Conservation (phyloP, 2,113 vertebrate species). For the Willisornis vidua region DNA sequence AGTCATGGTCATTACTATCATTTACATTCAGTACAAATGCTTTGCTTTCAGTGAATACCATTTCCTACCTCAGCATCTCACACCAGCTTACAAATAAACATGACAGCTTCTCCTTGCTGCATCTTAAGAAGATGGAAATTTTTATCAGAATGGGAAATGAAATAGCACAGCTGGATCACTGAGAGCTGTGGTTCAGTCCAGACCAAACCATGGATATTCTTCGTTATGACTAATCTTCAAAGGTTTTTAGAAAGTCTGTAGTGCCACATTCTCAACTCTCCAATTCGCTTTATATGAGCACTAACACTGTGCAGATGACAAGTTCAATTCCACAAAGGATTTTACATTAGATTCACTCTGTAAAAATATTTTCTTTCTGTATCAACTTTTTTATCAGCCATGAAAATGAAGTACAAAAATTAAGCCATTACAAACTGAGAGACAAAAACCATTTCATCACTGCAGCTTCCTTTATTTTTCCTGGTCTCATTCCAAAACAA, state of each 20-base stretch:
- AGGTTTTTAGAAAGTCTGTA: background rate
- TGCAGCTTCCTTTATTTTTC: background rate
- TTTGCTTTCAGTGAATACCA: background rate
- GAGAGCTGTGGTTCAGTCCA: background rate
- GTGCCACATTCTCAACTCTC: background rate
- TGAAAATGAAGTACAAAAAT: background rate
- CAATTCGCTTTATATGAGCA: background rate
- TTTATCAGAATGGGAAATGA: background rate
- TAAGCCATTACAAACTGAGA: background rate
- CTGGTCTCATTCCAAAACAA: background rate
- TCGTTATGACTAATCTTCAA: background rate
- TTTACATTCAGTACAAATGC: background rate
- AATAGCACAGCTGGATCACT: background rate
- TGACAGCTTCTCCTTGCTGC: background rate
- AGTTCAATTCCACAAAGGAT: background rate
- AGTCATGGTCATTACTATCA: background rate
- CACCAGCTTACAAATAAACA: background rate
- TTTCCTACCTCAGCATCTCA: background rate
- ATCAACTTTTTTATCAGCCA: background rate
- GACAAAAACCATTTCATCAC: background rate
- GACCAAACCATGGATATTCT: background rate
- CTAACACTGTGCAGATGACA: background rate
- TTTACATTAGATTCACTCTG: background rate
- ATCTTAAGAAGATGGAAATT: background rate
- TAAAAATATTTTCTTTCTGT: background rate